A percentile compares a stretch with the other conserved stretches of the same genome.
These are phyloP conservation scores for Capromys pilorides DNA, from an alignment of 2,797 vertebrate genomes.

Conservation along the genomic window DNA sequence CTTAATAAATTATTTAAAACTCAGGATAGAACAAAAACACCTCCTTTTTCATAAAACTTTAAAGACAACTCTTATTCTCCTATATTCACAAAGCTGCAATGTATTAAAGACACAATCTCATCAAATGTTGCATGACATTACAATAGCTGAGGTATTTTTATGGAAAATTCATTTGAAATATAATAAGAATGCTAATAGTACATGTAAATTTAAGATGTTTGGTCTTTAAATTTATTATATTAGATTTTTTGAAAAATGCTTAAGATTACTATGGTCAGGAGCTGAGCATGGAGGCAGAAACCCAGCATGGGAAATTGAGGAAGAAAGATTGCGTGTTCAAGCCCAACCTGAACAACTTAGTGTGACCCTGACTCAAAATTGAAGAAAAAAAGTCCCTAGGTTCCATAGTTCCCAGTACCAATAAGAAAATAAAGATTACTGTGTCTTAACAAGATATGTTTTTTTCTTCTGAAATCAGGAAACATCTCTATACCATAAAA, in stretches of 20 bases:
- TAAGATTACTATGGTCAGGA: conserved; percentile 21
- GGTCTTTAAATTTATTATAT: conserved; percentile 10
- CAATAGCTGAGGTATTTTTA: neutral
- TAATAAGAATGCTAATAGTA: neutral
- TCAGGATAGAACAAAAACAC: neutral
- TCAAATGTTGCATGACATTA: conserved; percentile 1
- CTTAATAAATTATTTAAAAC: conserved; percentile 23
- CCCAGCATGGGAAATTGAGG: neutral
- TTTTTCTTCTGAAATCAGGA: conserved; percentile 78
- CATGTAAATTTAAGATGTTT: neutral
- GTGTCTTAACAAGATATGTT: conserved; percentile 69
- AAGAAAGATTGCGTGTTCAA: neutral
- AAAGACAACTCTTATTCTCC: conserved; percentile 9
- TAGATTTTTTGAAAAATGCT: conserved; percentile 65
- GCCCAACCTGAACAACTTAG: neutral
- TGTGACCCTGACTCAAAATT: neutral
- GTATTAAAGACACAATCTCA: neutral
- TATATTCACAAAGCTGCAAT: conserved; percentile 4
- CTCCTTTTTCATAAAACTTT: neutral
- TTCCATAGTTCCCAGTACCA: neutral
- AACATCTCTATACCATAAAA: conserved; percentile 75
- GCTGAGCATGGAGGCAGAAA: neutral
- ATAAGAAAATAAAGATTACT: conserved; percentile 22
- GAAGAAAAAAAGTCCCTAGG: neutral
- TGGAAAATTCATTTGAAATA: conserved; percentile 20